phyloP scores from a whole-genome alignment of 2,797 vertebrate genomes.

The Crocidura indochinensis region DNA sequence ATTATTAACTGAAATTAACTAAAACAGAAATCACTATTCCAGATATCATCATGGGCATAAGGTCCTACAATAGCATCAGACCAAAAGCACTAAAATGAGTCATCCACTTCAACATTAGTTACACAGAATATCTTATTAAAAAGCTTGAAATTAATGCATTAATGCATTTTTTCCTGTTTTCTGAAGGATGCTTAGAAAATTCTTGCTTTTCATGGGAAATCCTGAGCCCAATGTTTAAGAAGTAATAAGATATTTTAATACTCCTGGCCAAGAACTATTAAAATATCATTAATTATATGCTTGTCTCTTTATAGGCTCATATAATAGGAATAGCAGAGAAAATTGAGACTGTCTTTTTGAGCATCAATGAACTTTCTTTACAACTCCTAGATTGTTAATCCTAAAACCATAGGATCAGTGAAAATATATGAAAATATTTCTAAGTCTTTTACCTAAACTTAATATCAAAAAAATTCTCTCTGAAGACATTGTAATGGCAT shows the following conservation, averaged over 20 bases:
- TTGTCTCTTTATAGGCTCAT: no score
- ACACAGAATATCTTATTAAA: background rate
- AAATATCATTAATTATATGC: background rate
- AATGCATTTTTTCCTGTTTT: slow-evolving; percentile 15
- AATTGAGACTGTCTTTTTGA: no score
- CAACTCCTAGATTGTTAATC: background rate
- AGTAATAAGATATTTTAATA: slow-evolving; percentile 16
- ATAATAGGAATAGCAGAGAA: no score
- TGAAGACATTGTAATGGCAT: slow-evolving; percentile 5
- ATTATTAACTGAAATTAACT: no score
- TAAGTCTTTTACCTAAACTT: background rate
- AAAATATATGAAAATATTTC: slow-evolving; percentile 8
- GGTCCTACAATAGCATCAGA: no score
- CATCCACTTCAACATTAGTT: background rate
- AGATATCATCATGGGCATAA: background rate
- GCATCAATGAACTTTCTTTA: background rate
- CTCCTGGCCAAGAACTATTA: background rate
- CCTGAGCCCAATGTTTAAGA: background rate
- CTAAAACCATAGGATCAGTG: background rate
- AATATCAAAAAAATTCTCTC: background rate
- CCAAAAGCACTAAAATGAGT: background rate
- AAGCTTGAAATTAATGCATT: background rate
- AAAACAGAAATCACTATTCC: no score
- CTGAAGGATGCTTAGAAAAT: background rate
- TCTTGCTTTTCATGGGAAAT: background rate